These are phyloP conservation scores for Caenorhabditis imperialis DNA, from an alignment of 2,888 invertebrate species.

Conservation along the genomic window DNA sequence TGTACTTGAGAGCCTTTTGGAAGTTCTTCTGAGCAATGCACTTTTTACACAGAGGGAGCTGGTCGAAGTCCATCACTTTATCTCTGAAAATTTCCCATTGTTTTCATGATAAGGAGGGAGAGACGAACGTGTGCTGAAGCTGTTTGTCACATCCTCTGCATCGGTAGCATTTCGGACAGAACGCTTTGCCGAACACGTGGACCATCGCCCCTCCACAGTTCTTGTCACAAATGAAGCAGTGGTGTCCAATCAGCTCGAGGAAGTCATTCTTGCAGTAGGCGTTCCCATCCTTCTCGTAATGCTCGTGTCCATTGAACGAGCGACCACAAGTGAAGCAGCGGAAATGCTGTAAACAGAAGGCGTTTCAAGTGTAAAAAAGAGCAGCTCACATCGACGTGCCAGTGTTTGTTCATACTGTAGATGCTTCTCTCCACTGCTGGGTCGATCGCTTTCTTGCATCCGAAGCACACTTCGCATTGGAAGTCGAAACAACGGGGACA, in stretches of 20 bases:
- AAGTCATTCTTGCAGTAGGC: slow-evolving; percentile 88
- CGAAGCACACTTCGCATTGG: slow-evolving; percentile 57
- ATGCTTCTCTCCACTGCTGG: slow-evolving; percentile 56
- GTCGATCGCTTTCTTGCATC: slow-evolving; percentile 60
- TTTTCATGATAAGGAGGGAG: neutral
- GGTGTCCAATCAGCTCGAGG: slow-evolving; percentile 80
- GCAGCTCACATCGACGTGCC: slow-evolving; percentile 54
- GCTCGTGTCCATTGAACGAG: slow-evolving; percentile 92
- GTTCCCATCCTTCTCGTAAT: slow-evolving; percentile 84
- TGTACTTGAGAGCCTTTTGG: slow-evolving; percentile 51
- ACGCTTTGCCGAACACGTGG: slow-evolving; percentile 61
- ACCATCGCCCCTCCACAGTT: slow-evolving; percentile 50
- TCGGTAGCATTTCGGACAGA: slow-evolving; percentile 58
- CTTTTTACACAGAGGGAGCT: slow-evolving; percentile 61
- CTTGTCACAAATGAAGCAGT: slow-evolving; percentile 57
- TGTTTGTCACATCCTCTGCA: slow-evolving; percentile 53
- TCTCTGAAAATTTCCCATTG: slow-evolving; percentile 50
- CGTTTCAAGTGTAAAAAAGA: neutral
- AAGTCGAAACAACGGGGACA: slow-evolving; percentile 62
- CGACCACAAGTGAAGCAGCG: slow-evolving; percentile 96
- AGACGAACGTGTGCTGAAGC: slow-evolving; percentile 51
- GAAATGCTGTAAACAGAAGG: slow-evolving; percentile 84
- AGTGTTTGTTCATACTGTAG: slow-evolving; percentile 55
- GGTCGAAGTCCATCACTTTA: slow-evolving; percentile 60
- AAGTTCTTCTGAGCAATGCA: slow-evolving; percentile 58